phyloP scores from a whole-genome alignment of 1,140 invertebrate species.

The Parapsyche elsis region DNA sequence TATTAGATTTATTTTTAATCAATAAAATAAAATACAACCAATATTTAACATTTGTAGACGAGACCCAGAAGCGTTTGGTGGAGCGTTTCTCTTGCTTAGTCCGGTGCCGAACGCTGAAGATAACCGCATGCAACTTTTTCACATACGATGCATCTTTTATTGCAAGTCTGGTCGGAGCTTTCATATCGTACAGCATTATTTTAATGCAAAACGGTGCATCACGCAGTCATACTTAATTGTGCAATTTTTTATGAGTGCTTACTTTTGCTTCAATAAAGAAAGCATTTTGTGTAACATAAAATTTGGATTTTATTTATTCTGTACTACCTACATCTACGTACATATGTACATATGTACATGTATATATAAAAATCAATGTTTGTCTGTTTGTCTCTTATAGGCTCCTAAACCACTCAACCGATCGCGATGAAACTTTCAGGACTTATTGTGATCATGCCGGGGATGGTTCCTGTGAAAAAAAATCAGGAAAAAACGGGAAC shows the following conservation, averaged over 20 bases:
- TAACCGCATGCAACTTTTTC: slow-evolving; percentile 39
- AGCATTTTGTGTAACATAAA: too few relatives aligned
- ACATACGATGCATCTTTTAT: slow-evolving; percentile 34
- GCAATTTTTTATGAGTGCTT: too few relatives aligned
- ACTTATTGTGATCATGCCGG: too few relatives aligned
- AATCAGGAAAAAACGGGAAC: too few relatives aligned
- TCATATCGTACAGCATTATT: slow-evolving; percentile 37
- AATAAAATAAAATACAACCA: too few relatives aligned
- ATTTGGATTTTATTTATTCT: neutral
- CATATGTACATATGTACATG: neutral
- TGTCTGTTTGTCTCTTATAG: too few relatives aligned
- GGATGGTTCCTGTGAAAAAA: too few relatives aligned
- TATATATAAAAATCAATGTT: too few relatives aligned
- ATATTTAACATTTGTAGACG: too few relatives aligned
- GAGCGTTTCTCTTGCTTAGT: slow-evolving; percentile 29
- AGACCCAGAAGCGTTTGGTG: neutral
- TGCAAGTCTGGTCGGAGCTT: slow-evolving; percentile 24
- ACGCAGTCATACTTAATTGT: neutral
- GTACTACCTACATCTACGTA: neutral
- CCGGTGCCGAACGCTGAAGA: neutral
- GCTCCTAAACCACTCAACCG: too few relatives aligned
- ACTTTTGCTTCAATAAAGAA: neutral
- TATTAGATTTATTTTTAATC: too few relatives aligned
- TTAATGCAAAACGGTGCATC: slow-evolving; percentile 28
- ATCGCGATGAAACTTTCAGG: too few relatives aligned